phyloP scores from a whole-genome alignment of 2,113 vertebrate genomes.

The Echinops telfairi region DNA sequence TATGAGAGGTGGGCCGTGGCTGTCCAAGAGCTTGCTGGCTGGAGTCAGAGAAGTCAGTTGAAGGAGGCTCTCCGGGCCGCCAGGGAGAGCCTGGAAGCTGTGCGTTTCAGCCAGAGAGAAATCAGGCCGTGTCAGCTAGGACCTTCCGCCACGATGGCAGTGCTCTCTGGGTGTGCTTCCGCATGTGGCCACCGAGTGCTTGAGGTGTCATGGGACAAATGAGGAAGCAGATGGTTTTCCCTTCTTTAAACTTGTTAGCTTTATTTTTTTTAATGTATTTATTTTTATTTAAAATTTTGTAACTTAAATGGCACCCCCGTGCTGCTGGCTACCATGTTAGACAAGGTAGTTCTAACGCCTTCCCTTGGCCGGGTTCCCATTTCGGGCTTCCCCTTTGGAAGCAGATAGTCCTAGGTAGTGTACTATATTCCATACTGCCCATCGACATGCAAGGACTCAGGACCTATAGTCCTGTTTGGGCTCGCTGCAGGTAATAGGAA shows the following conservation, averaged over 20 bases:
- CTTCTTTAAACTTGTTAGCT: not conserved
- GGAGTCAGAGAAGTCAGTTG: too few relatives aligned
- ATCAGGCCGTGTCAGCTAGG: not conserved
- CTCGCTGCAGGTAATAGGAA: not conserved
- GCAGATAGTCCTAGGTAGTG: too few relatives aligned
- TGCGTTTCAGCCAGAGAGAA: not conserved
- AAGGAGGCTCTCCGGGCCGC: not conserved
- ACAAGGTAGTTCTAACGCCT: not conserved
- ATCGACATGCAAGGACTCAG: not conserved
- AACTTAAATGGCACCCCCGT: not conserved
- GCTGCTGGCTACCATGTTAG: not conserved
- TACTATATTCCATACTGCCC: not conserved
- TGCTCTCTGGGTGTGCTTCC: not conserved
- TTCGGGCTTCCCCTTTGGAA: not conserved
- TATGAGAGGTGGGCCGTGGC: not conserved
- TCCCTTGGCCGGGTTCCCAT: not conserved
- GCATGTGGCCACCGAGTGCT: not conserved
- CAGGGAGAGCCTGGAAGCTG: not conserved
- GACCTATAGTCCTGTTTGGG: not conserved
- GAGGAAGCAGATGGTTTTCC: not conserved
- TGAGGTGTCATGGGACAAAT: not conserved
- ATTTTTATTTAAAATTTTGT: too few relatives aligned
- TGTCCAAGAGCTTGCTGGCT: not conserved
- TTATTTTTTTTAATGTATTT: too few relatives aligned
- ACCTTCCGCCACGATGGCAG: not conserved